phyloP scores from a whole-genome alignment of 2,888 invertebrate species.

The Ectropis crepuscularia region DNA sequence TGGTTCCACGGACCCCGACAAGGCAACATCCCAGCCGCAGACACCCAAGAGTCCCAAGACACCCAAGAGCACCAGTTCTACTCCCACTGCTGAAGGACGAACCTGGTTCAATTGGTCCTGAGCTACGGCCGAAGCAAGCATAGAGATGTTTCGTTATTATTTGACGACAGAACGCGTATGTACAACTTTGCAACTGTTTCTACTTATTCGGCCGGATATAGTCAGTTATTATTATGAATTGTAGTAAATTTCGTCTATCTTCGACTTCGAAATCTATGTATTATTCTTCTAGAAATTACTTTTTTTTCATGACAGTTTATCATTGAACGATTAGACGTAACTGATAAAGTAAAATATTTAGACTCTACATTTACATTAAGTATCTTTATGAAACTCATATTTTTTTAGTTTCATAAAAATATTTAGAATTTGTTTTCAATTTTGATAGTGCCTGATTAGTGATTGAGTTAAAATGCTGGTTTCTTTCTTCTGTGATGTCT shows the following conservation, averaged over 20 bases:
- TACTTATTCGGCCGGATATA: conserved; percentile 9
- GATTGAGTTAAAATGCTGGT: too few species aligned
- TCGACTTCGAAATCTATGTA: too few species aligned
- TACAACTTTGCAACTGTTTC: conserved; percentile 8
- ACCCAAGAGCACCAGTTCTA: conserved; percentile 58
- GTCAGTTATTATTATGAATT: conserved; percentile 16
- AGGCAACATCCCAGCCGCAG: conserved; percentile 46
- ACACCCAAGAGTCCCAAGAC: conserved; percentile 62
- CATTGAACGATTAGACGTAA: too few species aligned
- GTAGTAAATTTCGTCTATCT: conserved; percentile 2
- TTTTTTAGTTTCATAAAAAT: too few species aligned
- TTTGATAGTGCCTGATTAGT: too few species aligned
- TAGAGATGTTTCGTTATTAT: background rate
- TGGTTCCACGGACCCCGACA: conserved; percentile 53
- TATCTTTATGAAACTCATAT: too few species aligned
- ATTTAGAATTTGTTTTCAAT: too few species aligned
- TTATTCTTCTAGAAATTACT: too few species aligned
- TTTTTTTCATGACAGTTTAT: too few species aligned
- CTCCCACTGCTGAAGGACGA: conserved; percentile 71
- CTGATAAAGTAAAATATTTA: too few species aligned
- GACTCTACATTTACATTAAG: too few species aligned
- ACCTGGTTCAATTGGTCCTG: conserved; percentile 86
- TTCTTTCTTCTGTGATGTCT: too few species aligned
- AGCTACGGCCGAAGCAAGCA: conserved; percentile 26
- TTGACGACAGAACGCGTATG: background rate